Conservation (phyloP, 2,888 invertebrate species). For the Nasonia oneida region DNA sequence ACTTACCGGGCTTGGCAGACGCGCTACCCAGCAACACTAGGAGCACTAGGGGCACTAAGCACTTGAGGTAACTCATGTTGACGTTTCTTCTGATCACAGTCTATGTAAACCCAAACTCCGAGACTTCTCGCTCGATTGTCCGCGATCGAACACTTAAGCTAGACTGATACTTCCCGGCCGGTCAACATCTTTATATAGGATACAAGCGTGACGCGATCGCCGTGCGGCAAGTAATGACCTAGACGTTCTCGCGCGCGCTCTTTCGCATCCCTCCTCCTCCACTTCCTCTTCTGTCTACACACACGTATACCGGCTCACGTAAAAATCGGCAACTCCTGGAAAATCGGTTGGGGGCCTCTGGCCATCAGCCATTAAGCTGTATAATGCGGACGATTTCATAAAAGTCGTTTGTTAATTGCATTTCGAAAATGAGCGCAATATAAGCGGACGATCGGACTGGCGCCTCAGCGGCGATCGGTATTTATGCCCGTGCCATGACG, state of each 20-base stretch:
- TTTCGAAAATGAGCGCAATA: background rate
- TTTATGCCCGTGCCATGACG: background rate
- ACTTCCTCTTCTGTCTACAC: background rate
- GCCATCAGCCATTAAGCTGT: background rate
- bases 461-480: background rate
- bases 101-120: background rate
- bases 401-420: background rate
- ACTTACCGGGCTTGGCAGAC: slow-evolving; percentile 71
- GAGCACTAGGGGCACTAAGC: slow-evolving; percentile 70
- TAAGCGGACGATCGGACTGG: slow-evolving; percentile 12
- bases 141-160: slow-evolving; percentile 69
- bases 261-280: slow-evolving; percentile 15
- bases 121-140: slow-evolving; percentile 19
- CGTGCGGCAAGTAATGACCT: slow-evolving; percentile 69
- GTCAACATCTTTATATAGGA: slow-evolving; percentile 76
- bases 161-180: slow-evolving; percentile 72
- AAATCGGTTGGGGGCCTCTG: background rate
- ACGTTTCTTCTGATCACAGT: slow-evolving; percentile 30
- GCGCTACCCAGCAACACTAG: slow-evolving; percentile 66
- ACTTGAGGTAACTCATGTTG: slow-evolving; percentile 70
- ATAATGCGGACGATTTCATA: background rate
- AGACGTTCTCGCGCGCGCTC: slow-evolving; percentile 16
- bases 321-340: slow-evolving; percentile 1
- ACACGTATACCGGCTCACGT: background rate
- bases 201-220: slow-evolving; percentile 66